Conservation (phyloP, 35 echinoderm and acorn worm genomes). For the Apostichopus californicus region DNA sequence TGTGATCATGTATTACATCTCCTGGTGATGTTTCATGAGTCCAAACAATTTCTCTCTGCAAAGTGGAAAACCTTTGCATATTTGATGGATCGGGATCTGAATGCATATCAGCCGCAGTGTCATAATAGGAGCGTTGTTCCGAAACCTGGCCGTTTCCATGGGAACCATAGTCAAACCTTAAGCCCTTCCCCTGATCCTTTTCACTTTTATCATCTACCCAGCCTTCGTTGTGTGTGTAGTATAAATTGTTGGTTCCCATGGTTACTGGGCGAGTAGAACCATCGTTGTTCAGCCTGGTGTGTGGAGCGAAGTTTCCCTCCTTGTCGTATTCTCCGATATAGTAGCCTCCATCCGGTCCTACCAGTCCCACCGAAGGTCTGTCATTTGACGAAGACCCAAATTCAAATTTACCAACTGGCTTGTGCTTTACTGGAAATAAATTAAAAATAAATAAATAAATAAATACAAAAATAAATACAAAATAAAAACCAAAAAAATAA, state of each 20-base stretch:
- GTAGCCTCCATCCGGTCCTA: slow-evolving; percentile 23
- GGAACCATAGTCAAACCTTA: not conserved
- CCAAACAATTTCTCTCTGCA: not conserved
- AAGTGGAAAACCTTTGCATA: slow-evolving; percentile 9
- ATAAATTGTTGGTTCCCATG: not conserved
- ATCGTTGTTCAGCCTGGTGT: not conserved
- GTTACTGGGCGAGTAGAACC: slow-evolving; percentile 2
- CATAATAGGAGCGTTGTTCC: not conserved
- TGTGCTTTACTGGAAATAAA: slow-evolving; percentile 6
- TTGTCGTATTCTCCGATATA: slow-evolving; percentile 3
- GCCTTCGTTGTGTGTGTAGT: not conserved
- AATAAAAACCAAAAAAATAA: no score
- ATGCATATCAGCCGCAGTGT: not conserved
- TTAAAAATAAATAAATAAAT: no score
- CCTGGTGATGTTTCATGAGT: not conserved
- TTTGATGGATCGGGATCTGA: not conserved
- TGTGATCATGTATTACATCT: not conserved
- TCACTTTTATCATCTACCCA: not conserved
- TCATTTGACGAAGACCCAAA: not conserved
- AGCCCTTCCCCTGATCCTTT: not conserved
- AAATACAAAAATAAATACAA: no score
- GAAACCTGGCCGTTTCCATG: not conserved
- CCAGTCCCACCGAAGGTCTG: slow-evolving; percentile 17
- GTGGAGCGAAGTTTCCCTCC: not conserved
- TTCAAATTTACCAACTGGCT: slow-evolving; percentile 18